Base-by-base conservation (phyloP, 2,888 invertebrate species). In the Masnerella sp. region DNA sequence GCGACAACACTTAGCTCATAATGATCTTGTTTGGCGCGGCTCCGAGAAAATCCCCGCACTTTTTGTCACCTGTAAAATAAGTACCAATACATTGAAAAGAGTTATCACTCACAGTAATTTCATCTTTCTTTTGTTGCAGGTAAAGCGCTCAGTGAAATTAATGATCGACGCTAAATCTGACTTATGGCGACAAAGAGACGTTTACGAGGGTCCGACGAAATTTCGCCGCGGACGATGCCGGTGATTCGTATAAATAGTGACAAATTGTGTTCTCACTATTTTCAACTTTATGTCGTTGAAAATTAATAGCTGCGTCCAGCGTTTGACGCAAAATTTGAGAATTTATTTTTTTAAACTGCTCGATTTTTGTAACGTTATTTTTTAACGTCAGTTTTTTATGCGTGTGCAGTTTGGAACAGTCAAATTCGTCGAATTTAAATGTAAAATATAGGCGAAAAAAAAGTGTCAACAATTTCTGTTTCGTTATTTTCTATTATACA, bases 191-290 rank as follows among this genome's bases (percentile, higher is more conserved):
- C 32, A 34, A 56, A 62, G 59, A 51, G 69, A 61, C 52, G 38
- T 61, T 70, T 62, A 70, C 56, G 70, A 62, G 49, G 42, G 36
- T 12, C 40, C 40, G 40, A 34, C 56, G 36, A 40, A 62, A 61
- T 70, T 52, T 61, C 42, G 18, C 49, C 34, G 42, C 49, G 18
- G 49, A 49, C 45, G 11, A 56, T 62, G 40, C 20, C 36, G 34
- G 36, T 40, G 40, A 54, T 62, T 56, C 42, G 40, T 62, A 70
- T 62, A 62, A 70, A 70, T 62, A 70, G 56, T 70, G 70, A 70
- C 62, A 70, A 70, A 64, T 64, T 58, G 56, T 43, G 49, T 17
- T 30, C 51, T 30, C 43, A 25, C 34, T 38, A 62, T 56, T 56
- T 56, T 12, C 9, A 45, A 56, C 52, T 49, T 69, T 61, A 54